These are phyloP conservation scores for Upupa epops DNA, from an alignment of 2,113 vertebrate species.

Conservation along the genomic window DNA sequence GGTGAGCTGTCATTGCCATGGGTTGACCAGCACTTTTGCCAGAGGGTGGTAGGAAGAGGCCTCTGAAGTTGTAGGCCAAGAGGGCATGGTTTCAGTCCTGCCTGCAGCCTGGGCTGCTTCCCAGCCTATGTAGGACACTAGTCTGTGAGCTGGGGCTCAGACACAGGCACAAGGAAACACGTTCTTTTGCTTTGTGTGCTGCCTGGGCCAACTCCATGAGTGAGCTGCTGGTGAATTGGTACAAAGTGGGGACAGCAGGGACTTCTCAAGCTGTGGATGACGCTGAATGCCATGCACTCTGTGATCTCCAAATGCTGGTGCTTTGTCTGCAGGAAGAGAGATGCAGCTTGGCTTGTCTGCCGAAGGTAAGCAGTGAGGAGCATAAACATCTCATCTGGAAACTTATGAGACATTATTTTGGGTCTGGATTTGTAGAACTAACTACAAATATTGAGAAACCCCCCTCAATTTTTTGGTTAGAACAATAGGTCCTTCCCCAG, in stretches of 20 bases:
- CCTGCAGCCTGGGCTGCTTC: not conserved
- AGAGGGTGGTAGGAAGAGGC: not conserved
- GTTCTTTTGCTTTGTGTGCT: not conserved
- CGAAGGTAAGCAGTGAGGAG: too few species aligned
- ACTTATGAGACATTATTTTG: too few species aligned
- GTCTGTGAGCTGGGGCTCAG: not conserved
- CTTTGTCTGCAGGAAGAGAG: not conserved
- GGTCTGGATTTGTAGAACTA: too few species aligned
- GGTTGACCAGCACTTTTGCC: not conserved
- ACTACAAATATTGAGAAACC: too few species aligned
- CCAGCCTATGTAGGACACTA: accelerated
- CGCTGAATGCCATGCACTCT: not conserved
- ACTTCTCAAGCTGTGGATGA: not conserved
- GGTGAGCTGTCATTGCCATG: not conserved
- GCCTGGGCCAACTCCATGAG: not conserved
- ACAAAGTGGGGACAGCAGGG: accelerated
- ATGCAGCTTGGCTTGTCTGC: too few species aligned
- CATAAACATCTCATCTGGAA: too few species aligned
- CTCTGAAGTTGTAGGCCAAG: not conserved
- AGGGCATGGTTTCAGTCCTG: not conserved
- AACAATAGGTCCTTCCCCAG: too few species aligned
- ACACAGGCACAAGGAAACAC: not conserved
- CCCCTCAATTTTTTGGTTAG: too few species aligned
- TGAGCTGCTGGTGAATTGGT: not conserved
- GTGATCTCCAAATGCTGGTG: not conserved